Base-by-base conservation (phyloP, 2,797 vertebrate genomes). In the Ctenochaetus hawaiiensis region DNA sequence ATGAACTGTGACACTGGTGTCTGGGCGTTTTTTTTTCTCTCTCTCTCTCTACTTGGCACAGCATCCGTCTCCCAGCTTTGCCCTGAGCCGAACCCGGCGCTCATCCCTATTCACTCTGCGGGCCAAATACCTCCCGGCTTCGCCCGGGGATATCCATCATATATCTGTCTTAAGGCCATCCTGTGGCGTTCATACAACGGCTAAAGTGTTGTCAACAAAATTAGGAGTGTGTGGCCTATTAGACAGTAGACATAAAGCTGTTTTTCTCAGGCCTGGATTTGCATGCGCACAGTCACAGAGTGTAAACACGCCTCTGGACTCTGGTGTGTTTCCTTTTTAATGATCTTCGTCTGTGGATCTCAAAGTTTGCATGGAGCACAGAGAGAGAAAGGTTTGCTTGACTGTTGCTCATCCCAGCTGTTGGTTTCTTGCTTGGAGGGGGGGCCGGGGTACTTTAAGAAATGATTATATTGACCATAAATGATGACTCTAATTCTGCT, bases 1-100 rank as follows among this genome's bases (percentile, higher is more conserved):
- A 89, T 92, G 84, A 93, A 84, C 75, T 82, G 83, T 89, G 86
- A 89, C 88, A 84, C 83, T 62, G 53, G 75, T 75, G 88, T 90
- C 86, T 81, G 75, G 76, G 67, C 61, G 58, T 45, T 74, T 77
- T 87, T 85, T 83, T 8, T n/a, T 16, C 20, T 67, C 81, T 77
- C 86, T 85, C 81, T 8, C n/a, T 16, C 20, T 67, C 81, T 75
- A 41, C 83, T 92, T 92, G 89, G 88, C 87, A 91, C 87, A 77
- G 73, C 67, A 75, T 87, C 77, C 74, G 72, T 83, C 72, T 84
- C 74, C 39, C 54, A 67, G 83, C 81, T 84, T 67, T 90, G 89
- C 85, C 87, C 89, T 87, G 65, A 91, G 80, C 72, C 87, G 83
- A 93, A 93, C 89, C 83, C 71, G 66, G 69, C 78, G 75, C 81